These are phyloP conservation scores for Emydocephalus ijimae DNA, from an alignment of 2,113 vertebrate genomes.

Conservation along the genomic window DNA sequence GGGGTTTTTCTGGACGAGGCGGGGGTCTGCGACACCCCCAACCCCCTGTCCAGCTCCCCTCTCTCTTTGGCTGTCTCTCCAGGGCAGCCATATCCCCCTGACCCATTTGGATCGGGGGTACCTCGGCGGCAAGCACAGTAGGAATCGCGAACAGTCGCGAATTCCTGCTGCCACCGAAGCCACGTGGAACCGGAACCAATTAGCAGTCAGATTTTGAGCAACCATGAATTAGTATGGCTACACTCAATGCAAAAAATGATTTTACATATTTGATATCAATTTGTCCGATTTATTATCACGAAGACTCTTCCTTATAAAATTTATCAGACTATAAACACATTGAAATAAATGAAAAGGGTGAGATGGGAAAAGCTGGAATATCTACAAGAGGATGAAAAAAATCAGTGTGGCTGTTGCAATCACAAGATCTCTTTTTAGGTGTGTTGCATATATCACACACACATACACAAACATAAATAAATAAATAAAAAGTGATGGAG, in stretches of 20 bases:
- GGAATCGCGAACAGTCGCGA: too few relatives aligned
- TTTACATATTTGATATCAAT: neutral
- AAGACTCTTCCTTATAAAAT: neutral
- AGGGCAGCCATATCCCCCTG: too few relatives aligned
- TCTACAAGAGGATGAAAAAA: neutral
- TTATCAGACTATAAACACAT: neutral
- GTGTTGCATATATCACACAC: neutral
- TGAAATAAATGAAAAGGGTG: neutral
- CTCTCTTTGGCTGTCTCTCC: too few relatives aligned
- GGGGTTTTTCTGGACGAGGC: too few relatives aligned
- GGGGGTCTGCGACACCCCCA: too few relatives aligned
- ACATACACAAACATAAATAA: neutral
- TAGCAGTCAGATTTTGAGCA: neutral
- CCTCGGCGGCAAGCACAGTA: too few relatives aligned
- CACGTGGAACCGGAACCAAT: too few relatives aligned
- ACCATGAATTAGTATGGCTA: neutral
- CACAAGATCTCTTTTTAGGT: neutral
- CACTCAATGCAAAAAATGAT: neutral
- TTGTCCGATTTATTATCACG: neutral
- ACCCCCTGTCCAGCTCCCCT: too few relatives aligned
- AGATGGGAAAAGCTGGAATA: neutral
- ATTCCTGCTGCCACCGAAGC: too few relatives aligned
- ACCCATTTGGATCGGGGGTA: too few relatives aligned
- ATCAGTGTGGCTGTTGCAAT: neutral
- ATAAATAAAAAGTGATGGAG: neutral